These are phyloP conservation scores for Hypomecis punctinalis DNA, from an alignment of 2,888 invertebrate species.

Conservation along the genomic window DNA sequence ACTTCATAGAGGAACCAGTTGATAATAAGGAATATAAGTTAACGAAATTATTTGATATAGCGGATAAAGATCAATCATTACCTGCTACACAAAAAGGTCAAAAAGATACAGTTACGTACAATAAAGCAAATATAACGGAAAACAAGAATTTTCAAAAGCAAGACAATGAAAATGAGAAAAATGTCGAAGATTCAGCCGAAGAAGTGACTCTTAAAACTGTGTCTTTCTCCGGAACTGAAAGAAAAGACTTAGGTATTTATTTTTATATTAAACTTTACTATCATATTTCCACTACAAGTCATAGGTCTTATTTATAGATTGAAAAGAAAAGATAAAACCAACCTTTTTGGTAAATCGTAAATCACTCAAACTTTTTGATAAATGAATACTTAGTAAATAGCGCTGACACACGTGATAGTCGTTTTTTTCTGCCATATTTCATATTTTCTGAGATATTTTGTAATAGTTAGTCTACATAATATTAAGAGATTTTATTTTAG, in stretches of 20 bases:
- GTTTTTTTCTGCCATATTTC: not conserved
- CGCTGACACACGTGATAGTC: not conserved
- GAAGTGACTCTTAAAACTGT: slow-evolving; percentile 1
- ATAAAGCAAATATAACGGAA: not conserved
- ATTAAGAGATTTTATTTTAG: slow-evolving; percentile 1
- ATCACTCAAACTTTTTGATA: not conserved
- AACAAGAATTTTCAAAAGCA: not conserved
- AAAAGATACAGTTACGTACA: not conserved
- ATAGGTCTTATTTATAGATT: too few relatives aligned
- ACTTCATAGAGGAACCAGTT: too few relatives aligned
- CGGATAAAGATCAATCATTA: not conserved
- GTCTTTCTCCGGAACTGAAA: not conserved
- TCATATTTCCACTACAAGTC: too few relatives aligned
- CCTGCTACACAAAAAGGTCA: not conserved
- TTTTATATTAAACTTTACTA: not conserved
- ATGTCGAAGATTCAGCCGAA: not conserved
- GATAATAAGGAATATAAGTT: not conserved
- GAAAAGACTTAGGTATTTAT: not conserved
- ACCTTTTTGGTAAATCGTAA: not conserved
- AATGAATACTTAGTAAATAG: not conserved
- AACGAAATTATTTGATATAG: not conserved
- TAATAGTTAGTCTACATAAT: not conserved
- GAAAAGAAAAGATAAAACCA: too few relatives aligned
- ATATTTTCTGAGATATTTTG: not conserved
- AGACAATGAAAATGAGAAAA: not conserved